Conservation (phyloP, 2,797 vertebrate genomes). For the Betta splendens region DNA sequence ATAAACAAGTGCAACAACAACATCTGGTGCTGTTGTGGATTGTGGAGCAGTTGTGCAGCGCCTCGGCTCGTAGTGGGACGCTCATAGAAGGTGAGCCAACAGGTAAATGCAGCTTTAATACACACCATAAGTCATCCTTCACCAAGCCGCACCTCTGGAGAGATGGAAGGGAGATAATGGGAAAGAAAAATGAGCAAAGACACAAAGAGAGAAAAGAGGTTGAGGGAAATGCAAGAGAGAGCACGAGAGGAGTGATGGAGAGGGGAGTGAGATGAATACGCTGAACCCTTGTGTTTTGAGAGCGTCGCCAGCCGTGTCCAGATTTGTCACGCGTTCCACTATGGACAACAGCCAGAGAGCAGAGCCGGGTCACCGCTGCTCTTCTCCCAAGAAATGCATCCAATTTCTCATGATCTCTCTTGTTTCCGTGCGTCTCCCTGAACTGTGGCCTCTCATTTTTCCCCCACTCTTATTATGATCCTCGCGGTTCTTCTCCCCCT, state of each 20-base stretch:
- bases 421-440: constrained; percentile 24
- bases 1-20: not conserved
- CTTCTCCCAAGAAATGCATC: constrained; percentile 53
- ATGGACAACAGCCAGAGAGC: constrained; percentile 49
- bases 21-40: not conserved
- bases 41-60: constrained; percentile 32
- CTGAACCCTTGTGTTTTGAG: constrained; percentile 55
- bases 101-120: constrained; percentile 75
- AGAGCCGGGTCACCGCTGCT: constrained; percentile 41
- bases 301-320: constrained; percentile 56
- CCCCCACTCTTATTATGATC: constrained; percentile 54
- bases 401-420: constrained; percentile 59
- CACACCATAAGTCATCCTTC: constrained; percentile 69
- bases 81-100: constrained; percentile 65
- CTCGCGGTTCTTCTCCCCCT: constrained; percentile 32
- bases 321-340: constrained; percentile 34
- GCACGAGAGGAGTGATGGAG: constrained; percentile 28
- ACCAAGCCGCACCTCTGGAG: constrained; percentile 47
- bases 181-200: constrained; percentile 60
- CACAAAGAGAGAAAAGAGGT: constrained; percentile 7
- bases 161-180: constrained; percentile 65
- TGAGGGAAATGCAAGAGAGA: constrained; percentile 6
- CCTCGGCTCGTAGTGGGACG: constrained; percentile 50
- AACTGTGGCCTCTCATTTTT: constrained; percentile 51
- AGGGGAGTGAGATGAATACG: constrained; percentile 48